Evolutionary conservation across 2,797 vertebrate species (phyloP).

Genomic region (Danionella dracula): DNA sequence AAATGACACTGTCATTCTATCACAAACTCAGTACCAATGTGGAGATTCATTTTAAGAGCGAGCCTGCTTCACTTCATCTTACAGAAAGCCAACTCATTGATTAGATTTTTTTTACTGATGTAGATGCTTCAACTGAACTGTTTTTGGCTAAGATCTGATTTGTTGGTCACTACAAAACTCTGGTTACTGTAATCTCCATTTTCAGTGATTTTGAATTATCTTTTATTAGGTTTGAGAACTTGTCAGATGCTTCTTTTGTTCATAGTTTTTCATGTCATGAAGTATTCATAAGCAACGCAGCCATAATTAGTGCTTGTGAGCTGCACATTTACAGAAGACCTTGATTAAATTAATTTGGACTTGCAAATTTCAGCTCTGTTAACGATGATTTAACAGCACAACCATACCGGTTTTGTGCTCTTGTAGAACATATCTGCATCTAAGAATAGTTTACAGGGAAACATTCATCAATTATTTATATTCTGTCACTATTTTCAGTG

Average conservation of each 20-base stretch:
- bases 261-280: constrained; percentile 13
- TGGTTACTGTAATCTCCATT: too few relatives aligned
- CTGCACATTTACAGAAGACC: constrained; percentile 16
- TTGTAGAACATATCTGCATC: neutral
- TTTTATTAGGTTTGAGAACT: too few relatives aligned
- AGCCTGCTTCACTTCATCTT: constrained; percentile 5
- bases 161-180: too few relatives aligned
- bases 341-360: constrained; percentile 35
- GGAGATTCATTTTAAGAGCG: constrained; percentile 17
- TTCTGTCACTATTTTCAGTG: neutral
- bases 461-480: neutral
- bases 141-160: too few relatives aligned
- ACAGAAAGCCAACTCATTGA: neutral
- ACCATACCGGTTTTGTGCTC: constrained; percentile 6
- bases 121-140: too few relatives aligned
- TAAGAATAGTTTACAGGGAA: neutral
- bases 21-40: constrained; percentile 42
- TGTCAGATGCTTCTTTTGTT: constrained; percentile 1
- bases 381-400: constrained; percentile 24
- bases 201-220: too few relatives aligned
- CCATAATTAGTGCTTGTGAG: constrained; percentile 14
- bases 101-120: too few relatives aligned
- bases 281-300: constrained; percentile 20
- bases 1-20: constrained; percentile 60
- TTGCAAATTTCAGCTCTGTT: constrained; percentile 28